Base-by-base conservation (phyloP, 2,888 invertebrate species). In the Ecliptopera silaceata region DNA sequence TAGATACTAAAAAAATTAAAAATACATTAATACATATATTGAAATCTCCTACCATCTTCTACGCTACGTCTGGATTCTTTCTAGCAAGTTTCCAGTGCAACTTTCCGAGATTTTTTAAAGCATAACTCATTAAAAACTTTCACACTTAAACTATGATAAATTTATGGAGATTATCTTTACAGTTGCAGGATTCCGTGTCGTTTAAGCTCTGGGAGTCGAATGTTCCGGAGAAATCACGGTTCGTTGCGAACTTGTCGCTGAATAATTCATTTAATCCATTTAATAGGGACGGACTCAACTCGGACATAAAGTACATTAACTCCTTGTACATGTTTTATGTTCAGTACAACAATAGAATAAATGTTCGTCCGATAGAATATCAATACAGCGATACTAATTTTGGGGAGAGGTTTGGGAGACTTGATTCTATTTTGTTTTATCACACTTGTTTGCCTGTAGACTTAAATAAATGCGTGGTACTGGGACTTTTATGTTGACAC, bases 231-330 rank as follows among this genome's bases (percentile, higher is more conserved):
- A 75, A 75, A 75, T 76, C 69, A 57, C 51, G 69, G 66, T 67
- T 71, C 73, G 74, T 75, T 74, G 72, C 71, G 72, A 58, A 74
- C 73, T 75, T 76, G 68, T 68, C 75, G 63, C 75, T 88, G 88
- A 88, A 88, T 89, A 72, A 89, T 88, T 84, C 86, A 89, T 88
- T 86, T 88, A 87, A 88, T 88, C 80, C 80, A 81, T 80, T 80
- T 82, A 85, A 83, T 82, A 82, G 80, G 74, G 71, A 58, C 67
- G 66, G 69, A 57, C 63, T 67, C 72, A 63, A 73, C 68, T 61
- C 53, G 69, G 64, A 71, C 69, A 70, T 69, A 70, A 75, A 73
- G 64, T 66, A 65, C 66, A 70, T 65, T 59, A 60, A 61, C 42
- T 59, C 47, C 31, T 58, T 59, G 59, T 61, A 57, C 49, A 61